Percentiles rank a stretch among this genome's conserved stretches.
phyloP scores from a whole-genome alignment of 2,113 vertebrate genomes.

The Bufo gargarizans region DNA sequence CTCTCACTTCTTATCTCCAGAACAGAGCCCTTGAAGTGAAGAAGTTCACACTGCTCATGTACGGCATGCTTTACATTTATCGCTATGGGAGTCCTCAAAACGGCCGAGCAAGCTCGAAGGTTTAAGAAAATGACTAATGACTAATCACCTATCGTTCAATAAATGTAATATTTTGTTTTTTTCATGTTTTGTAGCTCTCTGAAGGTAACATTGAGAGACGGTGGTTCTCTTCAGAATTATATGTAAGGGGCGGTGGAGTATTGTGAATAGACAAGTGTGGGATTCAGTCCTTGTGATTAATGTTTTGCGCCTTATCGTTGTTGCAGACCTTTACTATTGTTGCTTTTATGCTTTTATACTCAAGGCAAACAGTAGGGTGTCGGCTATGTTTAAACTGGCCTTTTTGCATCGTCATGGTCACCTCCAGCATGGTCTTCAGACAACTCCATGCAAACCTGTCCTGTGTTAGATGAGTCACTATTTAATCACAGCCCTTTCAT shows the following conservation, averaged over 20 bases:
- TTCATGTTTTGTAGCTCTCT: background rate
- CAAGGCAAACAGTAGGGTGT: slow-evolving; percentile 35
- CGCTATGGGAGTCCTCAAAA: too few relatives aligned
- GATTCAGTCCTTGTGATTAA: slow-evolving; percentile 7
- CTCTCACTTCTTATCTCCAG: too few relatives aligned
- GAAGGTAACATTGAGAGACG: background rate
- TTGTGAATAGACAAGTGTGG: background rate
- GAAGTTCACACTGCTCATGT: too few relatives aligned
- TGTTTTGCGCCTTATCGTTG: background rate
- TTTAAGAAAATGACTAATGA: background rate
- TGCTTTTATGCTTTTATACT: slow-evolving; percentile 5
- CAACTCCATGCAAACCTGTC: background rate
- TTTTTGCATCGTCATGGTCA: slow-evolving; percentile 9
- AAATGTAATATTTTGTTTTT: background rate
- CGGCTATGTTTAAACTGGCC: slow-evolving; percentile 6
- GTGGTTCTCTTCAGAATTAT: background rate
- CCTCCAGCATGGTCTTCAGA: slow-evolving; percentile 7
- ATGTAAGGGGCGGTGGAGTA: background rate
- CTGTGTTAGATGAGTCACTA: slow-evolving; percentile 23
- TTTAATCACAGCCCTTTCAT: background rate
- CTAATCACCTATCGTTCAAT: background rate
- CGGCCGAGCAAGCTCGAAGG: too few relatives aligned
- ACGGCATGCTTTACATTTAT: too few relatives aligned
- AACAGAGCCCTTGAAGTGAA: too few relatives aligned
- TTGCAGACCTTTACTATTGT: slow-evolving; percentile 7